Conservation (phyloP, 53 echinoderm and acorn worm genomes). For the Glandiceps talaboti region DNA sequence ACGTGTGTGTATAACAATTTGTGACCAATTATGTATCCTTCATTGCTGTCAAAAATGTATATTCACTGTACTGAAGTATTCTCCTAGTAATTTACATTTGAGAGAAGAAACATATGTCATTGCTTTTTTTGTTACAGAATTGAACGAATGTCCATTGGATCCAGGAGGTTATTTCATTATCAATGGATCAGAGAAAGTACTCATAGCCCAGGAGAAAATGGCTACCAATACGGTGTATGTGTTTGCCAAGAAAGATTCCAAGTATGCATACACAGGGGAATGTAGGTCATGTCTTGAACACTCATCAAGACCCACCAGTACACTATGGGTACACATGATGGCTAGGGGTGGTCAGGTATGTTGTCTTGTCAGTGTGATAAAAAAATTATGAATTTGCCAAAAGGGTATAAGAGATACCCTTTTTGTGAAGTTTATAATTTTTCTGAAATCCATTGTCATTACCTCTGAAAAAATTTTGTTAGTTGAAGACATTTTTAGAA, state of each 20-base stretch:
- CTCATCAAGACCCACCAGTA: constrained; percentile 95
- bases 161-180: constrained; percentile 98
- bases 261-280: constrained; percentile 96
- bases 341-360: constrained; percentile 89
- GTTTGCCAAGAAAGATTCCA: constrained; percentile 86
- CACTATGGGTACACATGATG: constrained; percentile 97
- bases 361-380: neutral
- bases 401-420: neutral
- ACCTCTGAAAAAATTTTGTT: neutral
- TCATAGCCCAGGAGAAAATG: constrained; percentile 97
- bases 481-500: neutral
- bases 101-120: too few species aligned
- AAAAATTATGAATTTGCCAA: too few species aligned
- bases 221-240: constrained; percentile 95
- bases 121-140: constrained; percentile 43
- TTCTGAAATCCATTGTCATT: too few species aligned
- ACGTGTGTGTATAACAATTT: too few species aligned
- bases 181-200: constrained; percentile 96
- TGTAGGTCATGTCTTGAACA: constrained; percentile 90
- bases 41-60: too few species aligned
- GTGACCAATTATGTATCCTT: too few species aligned
- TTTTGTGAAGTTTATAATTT: neutral
- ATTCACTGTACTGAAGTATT: too few species aligned
- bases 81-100: too few species aligned
- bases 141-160: constrained; percentile 92